Evolutionary conservation across 2,113 vertebrate genomes (phyloP).

Genomic region (Cygnus atratus): DNA sequence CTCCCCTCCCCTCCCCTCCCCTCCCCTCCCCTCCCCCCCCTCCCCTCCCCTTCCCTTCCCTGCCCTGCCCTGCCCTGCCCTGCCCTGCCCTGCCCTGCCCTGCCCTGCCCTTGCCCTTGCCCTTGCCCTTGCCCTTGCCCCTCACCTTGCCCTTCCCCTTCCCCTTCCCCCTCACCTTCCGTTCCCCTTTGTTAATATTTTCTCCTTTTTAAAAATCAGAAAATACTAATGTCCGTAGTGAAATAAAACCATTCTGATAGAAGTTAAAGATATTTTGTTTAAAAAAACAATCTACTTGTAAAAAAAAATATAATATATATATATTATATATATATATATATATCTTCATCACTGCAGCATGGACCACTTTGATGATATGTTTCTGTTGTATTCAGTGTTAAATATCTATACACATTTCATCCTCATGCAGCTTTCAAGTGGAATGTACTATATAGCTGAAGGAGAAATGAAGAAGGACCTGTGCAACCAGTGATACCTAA

Average conservation of each 20-base stretch:
- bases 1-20: too few species aligned
- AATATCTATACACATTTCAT: background rate
- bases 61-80: background rate
- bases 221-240: background rate
- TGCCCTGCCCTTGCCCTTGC: background rate
- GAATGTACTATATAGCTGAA: background rate
- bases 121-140: too few species aligned
- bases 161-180: too few species aligned
- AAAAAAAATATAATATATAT: background rate
- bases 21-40: too few species aligned
- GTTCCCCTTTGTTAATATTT: too few species aligned
- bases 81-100: background rate
- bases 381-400: background rate
- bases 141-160: too few species aligned
- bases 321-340: fast-evolving
- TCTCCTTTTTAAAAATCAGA: too few species aligned
- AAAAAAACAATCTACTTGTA: background rate
- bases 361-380: background rate
- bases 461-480: background rate
- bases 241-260: background rate
- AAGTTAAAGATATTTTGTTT: background rate
- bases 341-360: background rate
- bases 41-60: background rate
- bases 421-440: background rate
- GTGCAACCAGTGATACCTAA: background rate